These are phyloP conservation scores for Pontoporia blainvillei DNA, from an alignment of 2,113 vertebrate species.

Conservation along the genomic window DNA sequence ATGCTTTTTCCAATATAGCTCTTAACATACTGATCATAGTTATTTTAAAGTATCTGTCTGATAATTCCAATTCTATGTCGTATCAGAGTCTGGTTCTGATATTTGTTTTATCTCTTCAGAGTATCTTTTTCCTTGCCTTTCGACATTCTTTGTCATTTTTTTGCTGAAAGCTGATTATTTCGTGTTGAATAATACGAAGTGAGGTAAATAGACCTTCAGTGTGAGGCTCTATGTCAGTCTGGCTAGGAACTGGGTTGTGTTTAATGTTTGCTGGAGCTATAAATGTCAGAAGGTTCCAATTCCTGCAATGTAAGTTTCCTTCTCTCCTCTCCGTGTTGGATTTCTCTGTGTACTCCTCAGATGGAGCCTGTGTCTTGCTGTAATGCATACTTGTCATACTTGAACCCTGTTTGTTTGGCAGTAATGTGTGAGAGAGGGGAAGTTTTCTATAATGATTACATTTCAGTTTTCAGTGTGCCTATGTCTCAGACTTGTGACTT, in stretches of 20 bases:
- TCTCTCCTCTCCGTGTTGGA: not conserved
- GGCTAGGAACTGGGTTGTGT: not conserved
- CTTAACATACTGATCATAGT: not conserved
- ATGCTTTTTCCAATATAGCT: not conserved
- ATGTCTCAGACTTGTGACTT: not conserved
- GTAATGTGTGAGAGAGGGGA: not conserved
- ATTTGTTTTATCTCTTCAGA: not conserved
- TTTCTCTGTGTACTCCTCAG: not conserved
- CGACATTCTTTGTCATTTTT: not conserved
- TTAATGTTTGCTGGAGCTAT: not conserved
- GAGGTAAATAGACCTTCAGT: not conserved
- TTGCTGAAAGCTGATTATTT: not conserved
- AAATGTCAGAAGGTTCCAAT: not conserved
- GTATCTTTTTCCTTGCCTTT: not conserved
- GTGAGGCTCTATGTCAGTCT: not conserved
- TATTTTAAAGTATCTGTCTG: not conserved
- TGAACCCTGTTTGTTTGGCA: not conserved
- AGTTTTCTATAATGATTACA: not conserved
- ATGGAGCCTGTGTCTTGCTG: not conserved
- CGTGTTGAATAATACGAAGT: not conserved
- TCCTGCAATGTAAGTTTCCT: not conserved
- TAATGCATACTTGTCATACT: not conserved
- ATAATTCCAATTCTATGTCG: not conserved
- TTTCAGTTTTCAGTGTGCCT: not conserved
- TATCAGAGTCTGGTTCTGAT: not conserved